Evolutionary conservation across 1,140 invertebrate species (phyloP), one percentile per base, ranked within the genome.

Genomic region (Pseudoatta argentina): DNA sequence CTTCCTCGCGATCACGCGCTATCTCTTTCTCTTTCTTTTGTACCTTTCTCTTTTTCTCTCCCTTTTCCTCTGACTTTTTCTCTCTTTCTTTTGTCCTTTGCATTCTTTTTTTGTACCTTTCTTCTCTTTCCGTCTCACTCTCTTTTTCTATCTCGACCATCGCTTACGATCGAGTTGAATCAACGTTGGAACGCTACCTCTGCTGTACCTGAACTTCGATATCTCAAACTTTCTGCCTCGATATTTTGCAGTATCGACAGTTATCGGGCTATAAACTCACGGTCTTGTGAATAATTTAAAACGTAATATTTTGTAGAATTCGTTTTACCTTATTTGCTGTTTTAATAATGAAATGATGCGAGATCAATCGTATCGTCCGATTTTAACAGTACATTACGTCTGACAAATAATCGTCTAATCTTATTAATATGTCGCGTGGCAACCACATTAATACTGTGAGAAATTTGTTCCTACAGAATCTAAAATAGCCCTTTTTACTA

Each of bases 191-290:
- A 69, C 76, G 51, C 7, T n/a, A n/a, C 18, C 30, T 61, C 3
- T 39, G 18, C 57, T 16, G 24, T 27, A 57, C 44, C 16, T 61
- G 53, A 86, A 86, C 85, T 86, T 81, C 24, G 86, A 76, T 83
- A 83, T 55, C 61, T 51, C 86, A 30, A 87, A 83, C 69, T 76
- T 79, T 63, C 16, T 18, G 57, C 86, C 21, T 30, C 86, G 21
- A 75, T 83, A 88, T 83, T 88, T 76, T 85, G 53, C 61, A 21
- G 5, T 87, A 88, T 87, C 77, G 87, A 88, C 78, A 85, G 71
- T 69, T 73, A 27, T n/a, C 75, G 51, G 39, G 59, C 34, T 71
- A 57, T 34, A 85, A 85, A 87, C 85, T 79, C 53, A 21, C 30
- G 12, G 39, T 27, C 21, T 64, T 21, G 34, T 66, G 71, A 88